phyloP scores from a whole-genome alignment of 2,113 vertebrate genomes.

The Poeciliopsis turrubarensis region DNA sequence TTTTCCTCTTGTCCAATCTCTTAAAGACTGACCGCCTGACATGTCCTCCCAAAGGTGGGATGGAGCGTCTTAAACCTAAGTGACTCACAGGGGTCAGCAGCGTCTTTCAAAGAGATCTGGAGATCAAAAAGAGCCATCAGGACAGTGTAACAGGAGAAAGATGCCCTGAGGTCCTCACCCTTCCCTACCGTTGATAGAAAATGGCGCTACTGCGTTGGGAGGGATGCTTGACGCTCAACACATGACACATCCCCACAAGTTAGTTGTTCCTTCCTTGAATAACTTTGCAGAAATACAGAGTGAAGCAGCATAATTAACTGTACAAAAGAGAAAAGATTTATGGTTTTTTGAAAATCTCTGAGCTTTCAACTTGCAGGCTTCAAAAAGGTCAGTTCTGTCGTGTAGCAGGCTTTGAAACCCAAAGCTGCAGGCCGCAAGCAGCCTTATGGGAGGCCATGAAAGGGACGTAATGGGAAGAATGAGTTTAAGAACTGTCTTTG shows the following conservation, averaged over 20 bases:
- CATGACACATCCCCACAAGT: constrained; percentile 12
- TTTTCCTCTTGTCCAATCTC: constrained; percentile 30
- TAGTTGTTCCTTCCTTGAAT: background rate
- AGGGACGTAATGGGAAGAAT: constrained; percentile 68
- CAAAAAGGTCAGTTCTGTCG: constrained; percentile 15
- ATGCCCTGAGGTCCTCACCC: constrained; percentile 37
- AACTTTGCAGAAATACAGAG: background rate
- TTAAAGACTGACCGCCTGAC: constrained; percentile 18
- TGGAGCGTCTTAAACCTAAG: constrained; percentile 14
- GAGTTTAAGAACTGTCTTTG: constrained; percentile 40
- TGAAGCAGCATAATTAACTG: background rate
- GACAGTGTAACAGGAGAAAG: constrained; percentile 44
- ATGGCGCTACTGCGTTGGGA: constrained; percentile 7
- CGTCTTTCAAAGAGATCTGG: constrained; percentile 35
- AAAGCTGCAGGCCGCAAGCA: constrained; percentile 43
- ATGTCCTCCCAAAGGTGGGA: constrained; percentile 35
- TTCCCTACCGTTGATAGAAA: constrained; percentile 9
- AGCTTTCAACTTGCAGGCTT: constrained; percentile 36
- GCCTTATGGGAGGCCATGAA: constrained; percentile 47
- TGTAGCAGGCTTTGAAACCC: constrained; percentile 58
- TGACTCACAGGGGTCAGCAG: constrained; percentile 38
- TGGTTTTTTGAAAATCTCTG: constrained; percentile 5
- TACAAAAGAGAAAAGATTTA: background rate
- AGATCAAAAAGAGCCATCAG: constrained; percentile 44
- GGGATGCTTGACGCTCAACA: constrained; percentile 25